Base-by-base conservation (phyloP, 2,797 vertebrate species). In the Cuniculus paca region DNA sequence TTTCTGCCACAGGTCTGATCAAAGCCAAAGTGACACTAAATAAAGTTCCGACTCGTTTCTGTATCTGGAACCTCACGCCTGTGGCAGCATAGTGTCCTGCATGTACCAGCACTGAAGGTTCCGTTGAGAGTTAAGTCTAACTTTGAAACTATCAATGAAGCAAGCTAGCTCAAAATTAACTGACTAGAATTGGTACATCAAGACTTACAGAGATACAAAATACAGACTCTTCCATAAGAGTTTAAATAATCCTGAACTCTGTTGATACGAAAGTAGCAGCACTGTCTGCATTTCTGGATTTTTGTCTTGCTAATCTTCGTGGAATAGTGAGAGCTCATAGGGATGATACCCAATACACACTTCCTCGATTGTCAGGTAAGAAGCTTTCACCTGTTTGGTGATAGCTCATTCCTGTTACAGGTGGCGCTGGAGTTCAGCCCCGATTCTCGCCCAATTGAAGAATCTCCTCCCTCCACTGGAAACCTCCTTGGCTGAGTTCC, bases 391-490 rank as follows among this genome's bases (percentile, higher is more conserved):
- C 97, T 97, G 60, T 94, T 78, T 58, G 97, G 97, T 86, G 93
- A 94, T 34, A 85, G 92, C 95, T 97, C 97, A 85, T 97, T 97
- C 89, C 97, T 95, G 2, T 97, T 96, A 94, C 86, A 97, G 92
- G 95, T 72, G 94, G 95, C 94, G 77, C 94, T 94, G 58, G 97
- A 65, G 80, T 94, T 97, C 86, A 97, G 80, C 17, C 96, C 97
- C 6, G 89, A 78, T 84, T 95, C 97, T 68, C 85, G 91, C 24
- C 96, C 97, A 88, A 61, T 0, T 34, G 96, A 96, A 97, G 97
- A 97, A 91, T 98, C 97, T 95, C 97, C 97, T 85, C 97, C 97
- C 97, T 98, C 97, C 74, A 98, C 90, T 42, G 97, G 97, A 97
- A 97, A 97, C 52, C 77, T 97, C 94, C 93, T 95, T 92, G 94